phyloP scores from a whole-genome alignment of 2,888 invertebrate genomes.

The Griposia aprilina region DNA sequence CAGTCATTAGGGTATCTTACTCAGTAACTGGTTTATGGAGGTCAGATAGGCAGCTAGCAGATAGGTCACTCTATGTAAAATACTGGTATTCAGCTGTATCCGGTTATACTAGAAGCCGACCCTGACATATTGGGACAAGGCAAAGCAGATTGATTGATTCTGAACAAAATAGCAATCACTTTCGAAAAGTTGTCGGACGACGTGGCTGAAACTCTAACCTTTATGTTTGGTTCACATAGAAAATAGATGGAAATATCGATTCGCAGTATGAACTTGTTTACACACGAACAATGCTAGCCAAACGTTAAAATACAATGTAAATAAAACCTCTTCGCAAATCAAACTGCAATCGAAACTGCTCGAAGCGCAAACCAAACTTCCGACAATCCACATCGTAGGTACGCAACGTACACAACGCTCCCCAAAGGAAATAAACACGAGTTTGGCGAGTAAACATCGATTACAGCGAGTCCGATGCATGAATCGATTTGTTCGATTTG shows the following conservation, averaged over 20 bases:
- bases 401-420: slow-evolving; percentile 32
- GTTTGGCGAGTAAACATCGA: slow-evolving; percentile 52
- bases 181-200: background rate
- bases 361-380: slow-evolving; percentile 19
- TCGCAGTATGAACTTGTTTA: slow-evolving; percentile 13
- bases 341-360: slow-evolving; percentile 35
- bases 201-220: background rate
- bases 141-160: background rate
- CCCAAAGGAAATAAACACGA: slow-evolving; percentile 53
- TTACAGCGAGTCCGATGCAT: slow-evolving; percentile 39
- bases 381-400: slow-evolving; percentile 12
- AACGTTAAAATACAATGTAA: slow-evolving; percentile 29
- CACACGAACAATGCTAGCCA: background rate
- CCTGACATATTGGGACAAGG: background rate
- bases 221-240: background rate
- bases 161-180: background rate
- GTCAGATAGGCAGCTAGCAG: no score
- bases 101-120: background rate
- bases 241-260: background rate
- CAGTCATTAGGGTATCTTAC: background rate
- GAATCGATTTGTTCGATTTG: slow-evolving; percentile 49
- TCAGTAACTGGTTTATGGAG: background rate
- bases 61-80: background rate
- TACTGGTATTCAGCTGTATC: background rate
- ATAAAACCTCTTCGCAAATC: slow-evolving; percentile 26